Evolutionary conservation across 2,113 vertebrate species (phyloP).

Genomic region (Theristicus caerulescens): DNA sequence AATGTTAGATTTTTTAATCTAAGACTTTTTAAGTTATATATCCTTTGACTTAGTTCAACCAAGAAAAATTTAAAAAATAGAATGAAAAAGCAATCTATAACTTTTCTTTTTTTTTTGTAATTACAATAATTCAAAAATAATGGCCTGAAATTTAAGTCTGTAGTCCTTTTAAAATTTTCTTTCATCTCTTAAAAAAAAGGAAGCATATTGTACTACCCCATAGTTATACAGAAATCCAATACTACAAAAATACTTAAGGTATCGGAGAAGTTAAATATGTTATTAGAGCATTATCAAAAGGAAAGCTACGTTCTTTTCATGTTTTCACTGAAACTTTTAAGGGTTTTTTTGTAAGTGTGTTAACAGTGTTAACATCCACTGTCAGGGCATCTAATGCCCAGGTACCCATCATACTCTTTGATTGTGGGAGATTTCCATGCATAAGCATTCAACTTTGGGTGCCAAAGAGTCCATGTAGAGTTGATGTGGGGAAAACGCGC

Average conservation of each 20-base stretch:
- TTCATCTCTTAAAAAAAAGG: background rate
- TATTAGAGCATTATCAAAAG: slow-evolving; percentile 28
- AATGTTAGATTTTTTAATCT: background rate
- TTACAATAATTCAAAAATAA: background rate
- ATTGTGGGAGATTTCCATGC: background rate
- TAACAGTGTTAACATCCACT: slow-evolving; percentile 2
- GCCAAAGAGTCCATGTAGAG: background rate
- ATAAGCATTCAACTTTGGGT: background rate
- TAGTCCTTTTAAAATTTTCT: background rate
- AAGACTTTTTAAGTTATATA: background rate
- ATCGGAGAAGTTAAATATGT: background rate
- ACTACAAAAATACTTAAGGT: background rate
- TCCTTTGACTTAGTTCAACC: background rate
- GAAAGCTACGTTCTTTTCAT: background rate
- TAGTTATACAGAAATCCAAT: background rate
- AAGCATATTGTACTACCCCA: background rate
- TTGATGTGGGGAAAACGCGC: background rate
- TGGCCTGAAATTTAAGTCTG: background rate
- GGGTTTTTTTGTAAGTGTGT: slow-evolving; percentile 22
- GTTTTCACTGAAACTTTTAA: background rate
- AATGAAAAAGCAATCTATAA: background rate
- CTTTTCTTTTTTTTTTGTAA: background rate
- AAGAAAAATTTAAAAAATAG: background rate
- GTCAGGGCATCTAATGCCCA: background rate
- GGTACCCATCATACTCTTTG: background rate